Percentiles rank a stretch among this genome's conserved stretches.
Evolutionary conservation across 1,140 invertebrate species (phyloP).

Genomic region (Trypoxylus dichotomus): DNA sequence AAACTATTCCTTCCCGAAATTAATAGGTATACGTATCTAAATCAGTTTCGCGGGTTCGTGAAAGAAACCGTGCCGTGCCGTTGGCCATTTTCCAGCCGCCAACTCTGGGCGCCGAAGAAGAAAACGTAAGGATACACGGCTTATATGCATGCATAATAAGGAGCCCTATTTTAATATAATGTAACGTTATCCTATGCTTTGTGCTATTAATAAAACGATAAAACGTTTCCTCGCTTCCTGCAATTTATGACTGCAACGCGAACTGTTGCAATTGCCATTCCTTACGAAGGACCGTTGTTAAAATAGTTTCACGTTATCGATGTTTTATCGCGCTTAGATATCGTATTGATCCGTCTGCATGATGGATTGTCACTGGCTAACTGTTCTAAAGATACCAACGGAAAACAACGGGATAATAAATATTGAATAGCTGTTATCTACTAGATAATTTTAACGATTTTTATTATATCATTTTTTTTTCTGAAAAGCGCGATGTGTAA

Average conservation of each 20-base stretch:
- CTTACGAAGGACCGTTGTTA: background rate
- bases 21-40: background rate
- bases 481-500: too few species aligned
- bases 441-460: too few species aligned
- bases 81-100: constrained; percentile 5
- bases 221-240: background rate
- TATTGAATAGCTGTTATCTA: too few species aligned
- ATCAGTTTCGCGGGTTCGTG: constrained; percentile 1
- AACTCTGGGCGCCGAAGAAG: background rate
- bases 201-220: constrained; percentile 1
- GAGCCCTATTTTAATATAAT: constrained; percentile 15
- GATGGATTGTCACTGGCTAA: background rate
- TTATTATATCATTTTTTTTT: too few species aligned
- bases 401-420: too few species aligned
- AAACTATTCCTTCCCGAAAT: background rate
- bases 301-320: background rate
- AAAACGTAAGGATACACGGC: constrained; percentile 3
- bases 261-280: background rate
- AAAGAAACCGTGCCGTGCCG: background rate
- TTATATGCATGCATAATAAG: background rate
- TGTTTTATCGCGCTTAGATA: background rate
- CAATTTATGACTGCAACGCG: background rate
- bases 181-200: background rate
- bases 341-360: background rate
- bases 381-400: too few species aligned